phyloP scores from a whole-genome alignment of 2,113 vertebrate species.

The Diphyllodes magnificus region DNA sequence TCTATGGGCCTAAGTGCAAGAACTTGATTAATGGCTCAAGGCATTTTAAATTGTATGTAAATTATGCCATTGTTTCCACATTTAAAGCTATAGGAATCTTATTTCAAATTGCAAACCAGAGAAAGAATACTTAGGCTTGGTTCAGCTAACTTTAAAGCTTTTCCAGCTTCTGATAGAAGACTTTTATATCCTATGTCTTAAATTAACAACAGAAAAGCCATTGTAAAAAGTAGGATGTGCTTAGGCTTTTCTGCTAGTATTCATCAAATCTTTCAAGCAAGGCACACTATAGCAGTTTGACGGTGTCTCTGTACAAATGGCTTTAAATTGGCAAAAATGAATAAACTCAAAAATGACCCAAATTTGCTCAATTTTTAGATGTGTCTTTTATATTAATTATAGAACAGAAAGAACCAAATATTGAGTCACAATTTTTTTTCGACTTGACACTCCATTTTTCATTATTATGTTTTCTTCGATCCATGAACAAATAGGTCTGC shows the following conservation, averaged over 20 bases:
- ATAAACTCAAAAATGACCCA: not conserved
- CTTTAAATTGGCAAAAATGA: not conserved
- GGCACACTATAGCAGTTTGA: not conserved
- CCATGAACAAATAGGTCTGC: not conserved
- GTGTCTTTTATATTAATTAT: not conserved
- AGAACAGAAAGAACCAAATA: not conserved
- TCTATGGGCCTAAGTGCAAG: not conserved
- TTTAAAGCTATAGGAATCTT: not conserved
- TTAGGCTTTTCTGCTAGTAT: not conserved
- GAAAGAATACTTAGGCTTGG: not conserved
- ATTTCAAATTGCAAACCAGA: not conserved
- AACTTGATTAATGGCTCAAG: not conserved
- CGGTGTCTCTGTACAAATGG: not conserved
- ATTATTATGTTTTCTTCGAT: not conserved
- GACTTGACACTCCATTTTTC: not conserved
- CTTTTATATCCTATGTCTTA: not conserved
- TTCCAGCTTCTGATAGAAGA: constrained; percentile 19
- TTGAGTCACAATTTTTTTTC: not conserved
- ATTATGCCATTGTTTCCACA: constrained; percentile 1
- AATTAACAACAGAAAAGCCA: not conserved
- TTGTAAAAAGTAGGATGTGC: not conserved
- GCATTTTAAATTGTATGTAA: not conserved
- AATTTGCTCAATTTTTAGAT: not conserved
- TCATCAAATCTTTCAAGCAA: not conserved
- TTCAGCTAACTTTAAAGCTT: constrained; percentile 23